Evolutionary conservation across 2,113 vertebrate species (phyloP).

Genomic region (Zingel zingel): DNA sequence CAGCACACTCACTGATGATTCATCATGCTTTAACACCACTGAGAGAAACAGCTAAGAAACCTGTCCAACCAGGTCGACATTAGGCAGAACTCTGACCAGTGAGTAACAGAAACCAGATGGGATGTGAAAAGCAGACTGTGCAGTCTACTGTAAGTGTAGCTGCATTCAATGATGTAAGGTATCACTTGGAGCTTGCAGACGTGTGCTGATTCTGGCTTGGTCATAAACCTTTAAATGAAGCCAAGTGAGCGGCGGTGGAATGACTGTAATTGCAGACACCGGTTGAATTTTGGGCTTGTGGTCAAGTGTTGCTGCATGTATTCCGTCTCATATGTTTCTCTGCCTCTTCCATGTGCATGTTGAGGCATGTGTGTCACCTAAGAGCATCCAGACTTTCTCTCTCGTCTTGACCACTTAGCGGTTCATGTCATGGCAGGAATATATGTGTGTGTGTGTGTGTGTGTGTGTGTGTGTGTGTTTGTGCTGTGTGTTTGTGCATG

Average conservation of each 20-base stretch:
- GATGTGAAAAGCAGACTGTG: slow-evolving; percentile 42
- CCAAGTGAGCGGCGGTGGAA: slow-evolving; percentile 49
- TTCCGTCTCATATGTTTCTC: slow-evolving; percentile 62
- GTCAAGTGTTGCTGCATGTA: slow-evolving; percentile 60
- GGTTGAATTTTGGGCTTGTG: slow-evolving; percentile 55
- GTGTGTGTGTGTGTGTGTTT: background rate
- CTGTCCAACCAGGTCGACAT: slow-evolving; percentile 45
- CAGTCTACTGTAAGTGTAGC: slow-evolving; percentile 34
- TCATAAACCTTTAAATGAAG: slow-evolving; percentile 63
- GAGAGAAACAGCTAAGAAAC: slow-evolving; percentile 47
- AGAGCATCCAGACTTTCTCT: slow-evolving; percentile 33
- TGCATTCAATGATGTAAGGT: slow-evolving; percentile 55
- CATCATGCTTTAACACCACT: slow-evolving; percentile 61
- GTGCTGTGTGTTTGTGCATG: background rate
- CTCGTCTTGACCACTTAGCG: background rate
- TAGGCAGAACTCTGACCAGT: slow-evolving; percentile 50
- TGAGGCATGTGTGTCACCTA: slow-evolving; percentile 42
- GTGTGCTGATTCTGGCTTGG: slow-evolving; percentile 54
- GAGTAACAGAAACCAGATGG: slow-evolving; percentile 68
- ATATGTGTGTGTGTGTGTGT: background rate
- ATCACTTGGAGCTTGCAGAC: slow-evolving; percentile 50
- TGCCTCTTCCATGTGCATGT: slow-evolving; percentile 25
- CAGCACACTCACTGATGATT: slow-evolving; percentile 42
- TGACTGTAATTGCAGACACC: slow-evolving; percentile 67
- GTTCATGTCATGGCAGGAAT: background rate